These are phyloP conservation scores for Lepus oiostolus DNA, from an alignment of 2,797 vertebrate genomes.

Conservation along the genomic window DNA sequence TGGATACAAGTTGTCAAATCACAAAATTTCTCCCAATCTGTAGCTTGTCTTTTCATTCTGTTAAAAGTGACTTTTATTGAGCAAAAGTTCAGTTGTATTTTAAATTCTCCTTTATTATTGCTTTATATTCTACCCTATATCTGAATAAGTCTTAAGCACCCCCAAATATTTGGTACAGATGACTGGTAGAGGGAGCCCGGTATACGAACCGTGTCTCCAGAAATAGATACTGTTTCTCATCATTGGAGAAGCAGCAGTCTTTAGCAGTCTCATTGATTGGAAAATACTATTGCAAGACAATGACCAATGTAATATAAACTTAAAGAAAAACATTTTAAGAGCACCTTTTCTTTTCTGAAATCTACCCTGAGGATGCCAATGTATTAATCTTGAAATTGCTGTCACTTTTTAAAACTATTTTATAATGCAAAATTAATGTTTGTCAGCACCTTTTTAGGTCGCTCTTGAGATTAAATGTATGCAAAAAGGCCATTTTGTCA, in stretches of 20 bases:
- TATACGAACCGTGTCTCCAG: constrained; percentile 43
- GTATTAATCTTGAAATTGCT: constrained; percentile 59
- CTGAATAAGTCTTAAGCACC: constrained; percentile 45
- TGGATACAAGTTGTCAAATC: background rate
- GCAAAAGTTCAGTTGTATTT: background rate
- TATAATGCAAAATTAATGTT: constrained; percentile 75
- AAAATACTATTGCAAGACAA: constrained; percentile 17
- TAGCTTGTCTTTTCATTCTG: constrained; percentile 18
- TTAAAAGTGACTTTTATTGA: background rate
- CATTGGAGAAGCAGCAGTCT: constrained; percentile 67
- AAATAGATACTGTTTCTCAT: constrained; percentile 65
- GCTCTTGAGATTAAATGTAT: constrained; percentile 63
- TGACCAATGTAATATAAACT: background rate
- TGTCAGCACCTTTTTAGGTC: constrained; percentile 56
- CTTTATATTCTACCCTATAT: constrained; percentile 18
- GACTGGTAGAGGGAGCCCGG: background rate
- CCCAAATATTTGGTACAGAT: background rate
- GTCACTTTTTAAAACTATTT: constrained; percentile 57
- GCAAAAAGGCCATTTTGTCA: constrained; percentile 58
- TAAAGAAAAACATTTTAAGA: constrained; percentile 18
- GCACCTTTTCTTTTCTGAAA: constrained; percentile 6
- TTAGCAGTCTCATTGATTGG: constrained; percentile 47
- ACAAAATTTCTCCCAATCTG: background rate
- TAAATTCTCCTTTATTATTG: constrained; percentile 26
- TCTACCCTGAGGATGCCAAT: constrained; percentile 34